phyloP scores from a whole-genome alignment of 37 sponge, comb jelly and placozoan species.

The Beroe ovata region DNA sequence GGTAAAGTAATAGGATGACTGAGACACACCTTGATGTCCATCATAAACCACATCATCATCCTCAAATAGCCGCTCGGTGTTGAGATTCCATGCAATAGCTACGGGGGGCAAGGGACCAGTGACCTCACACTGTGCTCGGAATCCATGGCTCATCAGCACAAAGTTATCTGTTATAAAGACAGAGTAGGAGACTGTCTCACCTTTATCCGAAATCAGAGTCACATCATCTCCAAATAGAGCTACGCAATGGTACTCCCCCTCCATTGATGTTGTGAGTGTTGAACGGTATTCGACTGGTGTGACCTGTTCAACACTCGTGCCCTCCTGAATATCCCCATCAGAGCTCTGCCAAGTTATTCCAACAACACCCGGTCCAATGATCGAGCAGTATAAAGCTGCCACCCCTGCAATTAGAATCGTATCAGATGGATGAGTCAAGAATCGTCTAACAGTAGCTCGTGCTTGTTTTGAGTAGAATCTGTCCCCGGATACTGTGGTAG shows the following conservation, averaged over 20 bases:
- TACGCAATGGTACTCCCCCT: background rate
- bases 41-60: slow-evolving; percentile 22
- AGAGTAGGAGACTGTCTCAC: background rate
- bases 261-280: background rate
- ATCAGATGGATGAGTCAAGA: slow-evolving; percentile 1
- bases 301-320: background rate
- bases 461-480: background rate
- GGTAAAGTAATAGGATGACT: slow-evolving; percentile 3
- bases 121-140: background rate
- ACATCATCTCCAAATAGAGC: background rate
- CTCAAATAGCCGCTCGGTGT: background rate
- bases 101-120: background rate
- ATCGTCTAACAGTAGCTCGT: background rate
- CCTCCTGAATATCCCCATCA: background rate
- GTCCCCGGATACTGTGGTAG: background rate
- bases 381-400: background rate
- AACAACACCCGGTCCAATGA: background rate
- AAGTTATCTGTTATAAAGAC: background rate
- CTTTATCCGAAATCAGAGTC: background rate
- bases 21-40: background rate
- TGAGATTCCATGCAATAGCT: background rate
- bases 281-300: background rate
- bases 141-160: background rate
- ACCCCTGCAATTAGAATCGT: background rate
- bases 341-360: background rate